Base-by-base conservation (phyloP, 2,888 invertebrate genomes). In the Callyntrura sp. region DNA sequence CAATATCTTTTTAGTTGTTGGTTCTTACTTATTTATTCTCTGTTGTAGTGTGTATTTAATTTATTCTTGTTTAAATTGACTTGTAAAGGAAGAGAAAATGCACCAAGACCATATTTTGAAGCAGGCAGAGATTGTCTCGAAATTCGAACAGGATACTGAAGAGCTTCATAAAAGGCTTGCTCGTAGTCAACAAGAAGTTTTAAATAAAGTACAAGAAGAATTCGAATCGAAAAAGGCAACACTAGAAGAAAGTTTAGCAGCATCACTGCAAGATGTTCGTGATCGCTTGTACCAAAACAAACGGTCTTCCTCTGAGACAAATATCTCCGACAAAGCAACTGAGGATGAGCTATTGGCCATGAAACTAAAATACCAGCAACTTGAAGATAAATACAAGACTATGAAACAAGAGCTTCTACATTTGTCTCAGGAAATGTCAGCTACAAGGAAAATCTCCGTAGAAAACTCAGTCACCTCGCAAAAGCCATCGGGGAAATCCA, bases 351-450 rank as follows among this genome's bases (percentile, higher is more conserved):
- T 93, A 12, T 3, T 85, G 28, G 51, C 85, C 12, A 94, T 97
- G 1, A 96, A 97, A 92, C 97, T 97, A 93, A 98, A 98, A 94
- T 98, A 98, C 94, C 95, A 96, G 76, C 97, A 97, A 85, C 95
- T 98, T 81, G 97, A 97, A 94, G 97, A 97, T 94, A 98, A 98
- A 94, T 97, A 98, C 93, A 95, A 96, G 25, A 95, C 97, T 14
- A 95, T 98, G 86, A 98, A 98, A 94, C 97, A 96, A 25, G 97
- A 98, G 92, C 97, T 97, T 11, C 97, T 97, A 94, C 95, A 51
- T 35, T 60, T 82, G 35, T 23, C 81, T 9, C 51, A 85, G 43
- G 28, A 62, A 20, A 25, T 35, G 62, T 51, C 82, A 9, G 57
- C 43, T 2, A 48, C 68, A 12, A 62, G 68, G 57, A 76, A 25